Percentiles rank a stretch among this genome's conserved stretches.
phyloP scores from a whole-genome alignment of 2,888 invertebrate species.

The Venustoraphidia nigricollis region DNA sequence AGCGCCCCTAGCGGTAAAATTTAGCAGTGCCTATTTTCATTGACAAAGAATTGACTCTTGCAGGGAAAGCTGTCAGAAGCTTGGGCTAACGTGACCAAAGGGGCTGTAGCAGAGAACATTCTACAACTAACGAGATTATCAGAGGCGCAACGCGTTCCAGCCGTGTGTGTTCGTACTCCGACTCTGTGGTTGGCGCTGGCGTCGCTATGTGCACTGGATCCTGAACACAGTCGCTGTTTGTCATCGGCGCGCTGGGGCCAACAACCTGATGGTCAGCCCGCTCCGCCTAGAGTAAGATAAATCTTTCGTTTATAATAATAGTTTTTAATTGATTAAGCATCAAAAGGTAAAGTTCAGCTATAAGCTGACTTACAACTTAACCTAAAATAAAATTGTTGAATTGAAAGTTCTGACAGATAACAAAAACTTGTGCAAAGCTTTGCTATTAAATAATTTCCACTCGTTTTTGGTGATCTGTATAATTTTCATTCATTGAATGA shows the following conservation, averaged over 20 bases:
- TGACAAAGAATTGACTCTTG: no score
- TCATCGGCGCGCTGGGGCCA: conserved; percentile 37
- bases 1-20: no score
- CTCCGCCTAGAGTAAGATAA: conserved; percentile 19
- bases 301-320: neutral
- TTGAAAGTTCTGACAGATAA: no score
- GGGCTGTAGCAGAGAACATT: conserved; percentile 76
- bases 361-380: no score
- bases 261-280: conserved; percentile 17
- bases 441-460: no score
- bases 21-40: no score
- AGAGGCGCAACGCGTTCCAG: conserved; percentile 58
- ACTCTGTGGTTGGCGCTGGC: conserved; percentile 86
- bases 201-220: conserved; percentile 82
- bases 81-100: conserved; percentile 80
- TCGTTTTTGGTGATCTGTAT: neutral
- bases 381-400: no score
- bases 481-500: neutral
- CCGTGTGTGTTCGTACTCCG: conserved; percentile 66
- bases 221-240: conserved; percentile 72
- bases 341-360: no score
- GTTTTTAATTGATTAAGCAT: no score
- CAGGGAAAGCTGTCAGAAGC: conserved; percentile 72
- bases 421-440: no score
- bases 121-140: conserved; percentile 66